Evolutionary conservation across 2,797 vertebrate species (phyloP).

Genomic region (Paramormyrops hopkinsi): DNA sequence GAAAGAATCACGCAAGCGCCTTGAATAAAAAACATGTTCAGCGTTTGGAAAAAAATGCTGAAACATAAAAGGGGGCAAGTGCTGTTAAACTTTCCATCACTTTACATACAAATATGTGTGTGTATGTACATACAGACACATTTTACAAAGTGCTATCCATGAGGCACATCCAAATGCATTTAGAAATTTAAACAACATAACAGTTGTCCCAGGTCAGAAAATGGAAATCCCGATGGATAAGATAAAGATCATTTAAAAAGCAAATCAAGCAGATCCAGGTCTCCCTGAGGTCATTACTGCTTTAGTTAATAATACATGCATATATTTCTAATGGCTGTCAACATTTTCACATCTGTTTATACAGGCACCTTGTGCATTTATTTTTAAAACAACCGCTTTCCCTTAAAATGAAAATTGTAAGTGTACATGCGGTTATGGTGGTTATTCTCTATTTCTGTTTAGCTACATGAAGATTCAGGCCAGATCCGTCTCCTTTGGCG

Average conservation of each 20-base stretch:
- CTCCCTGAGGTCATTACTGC: constrained; percentile 36
- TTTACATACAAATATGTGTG: not conserved
- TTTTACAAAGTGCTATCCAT: not conserved
- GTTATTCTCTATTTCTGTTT: not conserved
- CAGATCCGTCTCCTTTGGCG: not conserved
- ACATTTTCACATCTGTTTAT: constrained; percentile 16
- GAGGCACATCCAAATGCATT: not conserved
- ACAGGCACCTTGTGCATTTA: not conserved
- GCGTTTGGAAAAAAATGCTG: constrained; percentile 34
- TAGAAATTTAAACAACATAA: not conserved
- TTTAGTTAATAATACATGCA: constrained; percentile 43
- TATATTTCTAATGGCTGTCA: constrained; percentile 34
- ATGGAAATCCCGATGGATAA: constrained; percentile 26
- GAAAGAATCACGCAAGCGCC: constrained; percentile 36
- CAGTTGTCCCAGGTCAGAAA: not conserved
- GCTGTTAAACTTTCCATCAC: constrained; percentile 11
- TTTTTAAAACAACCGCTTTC: not conserved
- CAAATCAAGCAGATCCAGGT: constrained; percentile 34
- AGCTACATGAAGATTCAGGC: not conserved
- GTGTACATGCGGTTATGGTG: not conserved
- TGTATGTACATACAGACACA: not conserved
- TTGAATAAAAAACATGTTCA: constrained; percentile 44
- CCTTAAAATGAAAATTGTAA: not conserved
- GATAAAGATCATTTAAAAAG: constrained; percentile 41
- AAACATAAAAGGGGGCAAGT: constrained; percentile 12